phyloP scores from a whole-genome alignment of 2,888 invertebrate genomes.

The Plutella xylostella region DNA sequence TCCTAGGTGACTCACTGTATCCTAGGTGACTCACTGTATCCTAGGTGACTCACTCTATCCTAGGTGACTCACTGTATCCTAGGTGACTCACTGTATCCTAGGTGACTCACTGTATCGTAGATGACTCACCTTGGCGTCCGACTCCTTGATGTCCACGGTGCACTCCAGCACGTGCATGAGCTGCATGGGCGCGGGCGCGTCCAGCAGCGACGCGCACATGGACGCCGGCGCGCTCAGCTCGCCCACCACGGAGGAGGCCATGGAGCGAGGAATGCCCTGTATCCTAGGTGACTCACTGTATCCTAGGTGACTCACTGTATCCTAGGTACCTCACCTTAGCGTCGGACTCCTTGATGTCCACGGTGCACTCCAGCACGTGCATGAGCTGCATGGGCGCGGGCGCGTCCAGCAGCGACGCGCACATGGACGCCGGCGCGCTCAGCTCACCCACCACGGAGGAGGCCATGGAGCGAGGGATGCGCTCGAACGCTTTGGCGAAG shows the following conservation, averaged over 20 bases:
- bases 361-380: slow-evolving; percentile 89
- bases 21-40: too few species aligned
- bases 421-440: slow-evolving; percentile 74
- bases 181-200: slow-evolving; percentile 68
- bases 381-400: slow-evolving; percentile 73
- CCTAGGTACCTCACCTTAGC: slow-evolving; percentile 67
- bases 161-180: slow-evolving; percentile 90
- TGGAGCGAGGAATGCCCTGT: slow-evolving; percentile 85
- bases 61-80: too few species aligned
- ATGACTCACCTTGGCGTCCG: slow-evolving; percentile 78
- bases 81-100: too few species aligned
- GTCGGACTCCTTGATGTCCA: slow-evolving; percentile 95
- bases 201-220: slow-evolving; percentile 71
- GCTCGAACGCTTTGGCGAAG: slow-evolving; percentile 95
- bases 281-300: too few species aligned
- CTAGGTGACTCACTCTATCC: too few species aligned
- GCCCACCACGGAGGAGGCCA: slow-evolving; percentile 81
- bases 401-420: slow-evolving; percentile 69
- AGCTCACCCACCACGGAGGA: slow-evolving; percentile 78
- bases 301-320: background rate
- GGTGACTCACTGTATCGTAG: background rate
- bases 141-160: slow-evolving; percentile 93
- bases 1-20: too few species aligned
- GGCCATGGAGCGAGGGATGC: slow-evolving; percentile 86
- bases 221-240: slow-evolving; percentile 75